Evolutionary conservation across 2,797 vertebrate species (phyloP), one percentile per base, ranked within the genome.

Genomic region (Fundulus diaphanus): DNA sequence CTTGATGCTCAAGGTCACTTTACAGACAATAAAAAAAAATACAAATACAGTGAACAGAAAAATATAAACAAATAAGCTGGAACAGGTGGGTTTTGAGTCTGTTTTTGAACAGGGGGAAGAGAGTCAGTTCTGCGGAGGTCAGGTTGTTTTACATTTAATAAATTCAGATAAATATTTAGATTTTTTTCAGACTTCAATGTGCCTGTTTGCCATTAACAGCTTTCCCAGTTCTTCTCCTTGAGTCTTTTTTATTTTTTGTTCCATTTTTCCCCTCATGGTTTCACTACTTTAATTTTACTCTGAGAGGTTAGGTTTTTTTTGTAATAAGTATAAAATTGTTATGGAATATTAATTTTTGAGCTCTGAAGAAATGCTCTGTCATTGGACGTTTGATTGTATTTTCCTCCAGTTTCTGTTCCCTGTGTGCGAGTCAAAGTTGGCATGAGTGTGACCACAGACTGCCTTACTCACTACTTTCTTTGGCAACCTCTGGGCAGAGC

Each of bases 381-480:
- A 8, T 8, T 56, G 80, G 6, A 37, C n/a, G 24, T 54, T 37
- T 86, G 82, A 89, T 72, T 67, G 0, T 27, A 61, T 74, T 57
- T 88, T 87, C 89, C 84, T 44, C 70, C 69, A 78, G 61, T 80
- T 3, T 37, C 1, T 18, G 52, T 15, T 46, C 18, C 5, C 16
- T 46, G 1, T 71, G 51, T 2, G 7, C n/a, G 79, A 20, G 42
- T 24, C 20, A 27, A 52, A 49, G 61, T 24, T n/a, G 20, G 54
- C 20, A 52, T 79, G 83, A 73, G 83, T 82, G 86, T 85, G 79
- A 73, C 76, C 72, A 68, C 74, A 71, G 67, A 46, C 68, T 56
- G n/a, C 68, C 66, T 57, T 73, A 27, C 72, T 78, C 74, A 78
- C 61, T 42, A 51, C 33, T 69, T 54, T 63, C 29, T 75, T 46